Percentiles rank a stretch among this genome's conserved stretches.
phyloP scores from a whole-genome alignment of 2,113 vertebrate species.

The Herpetotheres cachinnans region DNA sequence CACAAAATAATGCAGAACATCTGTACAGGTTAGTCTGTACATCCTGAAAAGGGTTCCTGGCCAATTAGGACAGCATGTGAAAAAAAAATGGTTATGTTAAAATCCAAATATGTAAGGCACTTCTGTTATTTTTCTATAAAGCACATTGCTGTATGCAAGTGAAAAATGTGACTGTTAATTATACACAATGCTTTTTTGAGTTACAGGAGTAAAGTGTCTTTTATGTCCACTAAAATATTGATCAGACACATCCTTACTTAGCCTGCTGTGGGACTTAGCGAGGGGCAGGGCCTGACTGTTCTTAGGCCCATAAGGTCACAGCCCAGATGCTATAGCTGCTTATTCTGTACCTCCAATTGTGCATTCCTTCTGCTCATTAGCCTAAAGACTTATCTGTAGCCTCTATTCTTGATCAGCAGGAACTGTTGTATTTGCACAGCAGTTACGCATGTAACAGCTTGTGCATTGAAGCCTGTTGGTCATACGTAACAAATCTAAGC shows the following conservation, averaged over 20 bases:
- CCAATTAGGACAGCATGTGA: neutral
- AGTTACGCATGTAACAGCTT: neutral
- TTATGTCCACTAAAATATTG: neutral
- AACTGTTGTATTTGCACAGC: neutral
- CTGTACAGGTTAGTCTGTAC: neutral
- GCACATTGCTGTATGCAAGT: neutral
- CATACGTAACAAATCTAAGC: neutral
- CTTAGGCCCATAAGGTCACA: neutral
- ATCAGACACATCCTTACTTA: neutral
- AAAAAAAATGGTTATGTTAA: neutral
- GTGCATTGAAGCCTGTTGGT: neutral
- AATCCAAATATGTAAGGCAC: neutral
- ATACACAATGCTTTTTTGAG: rapidly evolving
- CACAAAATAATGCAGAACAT: neutral
- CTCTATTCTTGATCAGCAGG: neutral
- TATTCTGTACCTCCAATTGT: neutral
- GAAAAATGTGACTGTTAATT: neutral
- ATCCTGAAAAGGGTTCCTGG: neutral
- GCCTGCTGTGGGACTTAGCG: neutral
- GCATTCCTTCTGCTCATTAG: neutral
- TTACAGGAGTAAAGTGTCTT: rapidly evolving
- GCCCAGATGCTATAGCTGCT: neutral
- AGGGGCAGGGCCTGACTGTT: neutral
- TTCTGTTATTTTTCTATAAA: neutral
- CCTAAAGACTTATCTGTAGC: neutral